Evolutionary conservation across 2,113 vertebrate species (phyloP).

Genomic region (Merops nubicus): DNA sequence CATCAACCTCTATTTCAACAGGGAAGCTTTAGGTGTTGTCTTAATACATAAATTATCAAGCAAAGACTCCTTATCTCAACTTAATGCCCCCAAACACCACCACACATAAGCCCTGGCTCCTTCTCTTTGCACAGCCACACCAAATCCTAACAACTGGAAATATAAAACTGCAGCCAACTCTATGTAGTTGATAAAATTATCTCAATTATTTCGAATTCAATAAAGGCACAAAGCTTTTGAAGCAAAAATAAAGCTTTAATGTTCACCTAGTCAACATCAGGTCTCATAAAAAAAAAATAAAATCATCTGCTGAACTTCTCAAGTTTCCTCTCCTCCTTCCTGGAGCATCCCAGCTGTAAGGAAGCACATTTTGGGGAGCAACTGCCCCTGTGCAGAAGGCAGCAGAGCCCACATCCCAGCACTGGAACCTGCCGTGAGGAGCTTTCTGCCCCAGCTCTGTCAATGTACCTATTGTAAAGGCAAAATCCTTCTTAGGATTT

Average conservation of each 20-base stretch:
- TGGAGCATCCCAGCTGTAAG: not conserved
- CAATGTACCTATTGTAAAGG: constrained; percentile 77
- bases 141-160: not conserved
- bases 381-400: not conserved
- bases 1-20: not conserved
- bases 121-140: not conserved
- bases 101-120: not conserved
- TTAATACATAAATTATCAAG: not conserved
- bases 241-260: not conserved
- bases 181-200: not conserved
- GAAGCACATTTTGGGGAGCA: not conserved
- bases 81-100: not conserved
- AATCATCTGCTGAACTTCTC: not conserved
- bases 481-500: constrained; percentile 69
- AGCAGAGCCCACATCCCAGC: not conserved
- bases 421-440: not conserved
- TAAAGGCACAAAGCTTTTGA: not conserved
- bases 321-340: not conserved
- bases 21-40: not conserved
- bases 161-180: rapidly evolving
- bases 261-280: not conserved
- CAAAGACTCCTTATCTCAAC: not conserved
- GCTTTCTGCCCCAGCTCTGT: constrained; percentile 62
- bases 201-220: not conserved
- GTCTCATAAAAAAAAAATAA: not conserved